Evolutionary conservation across 1,140 invertebrate species (phyloP), one percentile per base, ranked within the genome.

Genomic region (Euwallacea fornicatus): DNA sequence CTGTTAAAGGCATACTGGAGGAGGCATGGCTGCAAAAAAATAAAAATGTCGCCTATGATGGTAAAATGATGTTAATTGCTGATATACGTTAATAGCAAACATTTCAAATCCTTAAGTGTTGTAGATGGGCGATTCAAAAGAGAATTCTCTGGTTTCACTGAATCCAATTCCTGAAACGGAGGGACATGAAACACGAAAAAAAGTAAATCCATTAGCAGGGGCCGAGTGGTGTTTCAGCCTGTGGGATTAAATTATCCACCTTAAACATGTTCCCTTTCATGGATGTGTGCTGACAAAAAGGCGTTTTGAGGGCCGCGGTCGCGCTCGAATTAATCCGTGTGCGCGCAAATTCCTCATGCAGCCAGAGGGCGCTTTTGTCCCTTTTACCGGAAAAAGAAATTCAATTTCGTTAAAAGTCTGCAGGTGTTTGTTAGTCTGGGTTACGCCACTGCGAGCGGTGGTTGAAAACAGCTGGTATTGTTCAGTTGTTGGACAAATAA

Each of bases 261-360:
- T 63, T 63, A 63, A 63, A 63, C 41, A 50, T 63, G 16, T 63
- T 21, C 16, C 61, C 47, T 63, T 63, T 63, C 44, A 63, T 50
- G 61, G 13, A 63, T 13, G 44, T 21, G 61, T 33, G 21, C 11
- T 50, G 61, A 63, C 61, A 63, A 63, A 63, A 63, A 63, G 61
- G 21, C 15, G 13, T 47, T 63, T 63, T 63, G 61, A 63, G 47
- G 61, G 47, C 13, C 61, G 61, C 61, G 47, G 15, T 16, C 41
- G 7, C 44, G 61, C 42, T 41, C 21, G 61, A 63, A 63, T 63
- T 63, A 63, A 63, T 47, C 47, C 21, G 44, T n/a, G 7, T 44
- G 61, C 11, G 7, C 47, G 44, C 8, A 63, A 63, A 63, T 63
- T 50, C 44, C 13, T 63, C 41, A 44, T 50, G 58, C 58, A 10